Conservation (phyloP, 2,888 invertebrate species). For the Mesochorus sp. region DNA sequence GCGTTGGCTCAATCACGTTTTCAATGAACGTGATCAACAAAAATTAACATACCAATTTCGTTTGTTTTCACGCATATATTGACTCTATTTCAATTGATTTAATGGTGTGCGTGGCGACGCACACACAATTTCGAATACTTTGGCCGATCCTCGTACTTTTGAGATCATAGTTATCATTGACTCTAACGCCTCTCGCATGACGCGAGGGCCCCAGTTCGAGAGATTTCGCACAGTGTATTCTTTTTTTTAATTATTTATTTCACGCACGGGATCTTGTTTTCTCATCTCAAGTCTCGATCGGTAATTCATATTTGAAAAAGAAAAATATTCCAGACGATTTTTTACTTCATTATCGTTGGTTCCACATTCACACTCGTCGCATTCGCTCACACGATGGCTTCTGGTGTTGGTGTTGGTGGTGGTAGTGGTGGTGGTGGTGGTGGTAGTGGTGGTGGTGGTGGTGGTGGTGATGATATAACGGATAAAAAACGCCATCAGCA, state of each 20-base stretch:
- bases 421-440: slow-evolving; percentile 70
- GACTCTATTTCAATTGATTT: no score
- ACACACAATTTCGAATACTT: no score
- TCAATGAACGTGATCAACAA: slow-evolving; percentile 20
- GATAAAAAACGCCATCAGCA: no score
- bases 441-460: slow-evolving; percentile 57
- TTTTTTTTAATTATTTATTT: neutral
- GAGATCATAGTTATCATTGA: no score
- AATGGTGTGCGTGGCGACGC: no score
- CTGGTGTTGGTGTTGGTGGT: no score
- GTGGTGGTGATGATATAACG: slow-evolving; percentile 60
- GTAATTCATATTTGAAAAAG: slow-evolving; percentile 28
- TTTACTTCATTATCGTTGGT: slow-evolving; percentile 44
- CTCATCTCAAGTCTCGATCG: slow-evolving; percentile 18
- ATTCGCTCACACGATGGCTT: no score
- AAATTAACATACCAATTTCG: no score
- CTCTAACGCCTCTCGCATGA: no score
- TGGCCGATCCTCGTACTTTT: no score
- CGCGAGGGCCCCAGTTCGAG: no score
- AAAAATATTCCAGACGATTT: slow-evolving; percentile 41
- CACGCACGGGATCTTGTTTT: neutral
- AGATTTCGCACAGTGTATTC: neutral
- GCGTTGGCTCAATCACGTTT: neutral
- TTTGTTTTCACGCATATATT: no score
- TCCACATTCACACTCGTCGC: slow-evolving; percentile 67